Evolutionary conservation across 2,888 invertebrate genomes (phyloP), one percentile per base, ranked within the genome.

Genomic region (Meloe dianella): DNA sequence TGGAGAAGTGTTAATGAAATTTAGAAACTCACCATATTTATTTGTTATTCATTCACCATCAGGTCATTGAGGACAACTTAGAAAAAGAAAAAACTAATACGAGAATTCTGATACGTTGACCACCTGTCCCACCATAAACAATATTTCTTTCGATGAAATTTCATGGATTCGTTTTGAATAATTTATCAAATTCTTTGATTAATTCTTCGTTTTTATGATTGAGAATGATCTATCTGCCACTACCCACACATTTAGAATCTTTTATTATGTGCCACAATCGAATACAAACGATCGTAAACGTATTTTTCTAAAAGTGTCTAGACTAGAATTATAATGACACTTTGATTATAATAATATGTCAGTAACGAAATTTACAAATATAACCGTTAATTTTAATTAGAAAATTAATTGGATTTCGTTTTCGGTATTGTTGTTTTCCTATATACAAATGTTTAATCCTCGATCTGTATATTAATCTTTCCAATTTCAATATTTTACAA

Each of bases 1-100:
- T n/a, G 41, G 1, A 41, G 8, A 41, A 41, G 41, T 41, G 41
- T 41, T 41, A 41, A 41, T 41, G 41, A 41, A 41, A 41, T 41
- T 41, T 41, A 41, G 41, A 41, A 41, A 41, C 41, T 41, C 17
- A n/a, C 41, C n/a, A n/a, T 41, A 41, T 41, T 41, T 41, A 41
- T 41, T 41, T n/a, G 17, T 41, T n/a, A 6, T 17, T 41, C 8
- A 7, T 41, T n/a, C n/a, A 35, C 35, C n/a, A 12, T 1, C 41
- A 17, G 41, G 41, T 41, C 41, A 41, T 41, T 41, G 41, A n/a
- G 41, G 41, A 41, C 41, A n/a, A 41, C 41, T 5, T 2, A 35
- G 9, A 35, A 14, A 14, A 7, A 35, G 14, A 35, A 17, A 41
- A 41, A 4, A 41, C 4, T n/a, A 1, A 41, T 17, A 5, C n/a